These are phyloP conservation scores for Melanchra persicariae DNA, from an alignment of 2,888 invertebrate species.

Conservation along the genomic window DNA sequence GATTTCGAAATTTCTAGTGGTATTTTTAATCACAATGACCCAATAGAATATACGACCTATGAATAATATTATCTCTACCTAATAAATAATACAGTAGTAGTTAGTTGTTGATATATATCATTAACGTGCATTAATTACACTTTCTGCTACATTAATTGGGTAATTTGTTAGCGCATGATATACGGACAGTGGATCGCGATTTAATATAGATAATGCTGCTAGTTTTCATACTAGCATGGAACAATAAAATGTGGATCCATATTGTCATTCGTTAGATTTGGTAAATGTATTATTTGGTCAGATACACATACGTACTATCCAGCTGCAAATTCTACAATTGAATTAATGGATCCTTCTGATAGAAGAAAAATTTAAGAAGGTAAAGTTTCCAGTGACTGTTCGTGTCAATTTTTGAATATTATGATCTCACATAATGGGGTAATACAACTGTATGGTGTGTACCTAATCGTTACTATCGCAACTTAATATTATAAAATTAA, in stretches of 20 bases:
- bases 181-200: constrained; percentile 30
- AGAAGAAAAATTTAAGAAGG: no score
- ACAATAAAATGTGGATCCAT: neutral
- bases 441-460: no score
- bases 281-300: neutral
- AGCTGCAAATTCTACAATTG: no score
- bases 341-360: no score
- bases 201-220: constrained; percentile 40
- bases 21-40: no score
- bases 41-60: neutral
- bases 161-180: constrained; percentile 43
- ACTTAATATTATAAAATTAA: no score
- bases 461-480: no score
- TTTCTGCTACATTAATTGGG: constrained; percentile 48
- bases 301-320: no score
- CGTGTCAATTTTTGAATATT: no score
- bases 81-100: constrained; percentile 20
- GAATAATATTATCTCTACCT: constrained; percentile 3
- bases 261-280: neutral
- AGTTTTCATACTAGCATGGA: neutral
- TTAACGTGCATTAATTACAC: constrained; percentile 38
- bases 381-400: no score
- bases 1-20: no score
- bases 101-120: constrained; percentile 38
- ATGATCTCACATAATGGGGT: no score